Base-by-base conservation (phyloP, 2,113 vertebrate species). In the Cyanoliseus patagonus region DNA sequence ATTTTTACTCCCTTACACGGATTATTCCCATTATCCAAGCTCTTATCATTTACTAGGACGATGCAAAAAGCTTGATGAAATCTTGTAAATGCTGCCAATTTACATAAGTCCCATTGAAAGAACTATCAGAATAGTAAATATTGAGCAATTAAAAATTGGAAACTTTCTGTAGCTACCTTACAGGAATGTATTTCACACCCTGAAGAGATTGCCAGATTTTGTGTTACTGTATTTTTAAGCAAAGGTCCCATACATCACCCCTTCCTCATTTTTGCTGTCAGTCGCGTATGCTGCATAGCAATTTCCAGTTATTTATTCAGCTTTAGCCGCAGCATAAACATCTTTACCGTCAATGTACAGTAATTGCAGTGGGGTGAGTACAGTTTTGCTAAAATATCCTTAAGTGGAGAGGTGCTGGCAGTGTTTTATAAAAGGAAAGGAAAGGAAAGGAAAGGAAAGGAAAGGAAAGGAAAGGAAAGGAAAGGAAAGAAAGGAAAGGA, bases 251-350 rank as follows among this genome's bases (percentile, higher is more conserved):
- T 94, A 47, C 63, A 94, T 96, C 70, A 94, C 76, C 77, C 57
- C 37, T 93, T 94, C 85, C n/a, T 82, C 79, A 59, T 85, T 95
- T 92, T 94, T 94, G 37, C 93, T 87, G 76, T 85, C 72, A 76
- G 53, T 78, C 68, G 42, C 25, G 1, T 42, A 59, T 92, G 49
- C 76, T 87, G 68, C 80, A 87, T 47, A 89, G 52, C 81, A 91
- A 79, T 97, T 97, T 88, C 62, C 67, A 81, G 80, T 87, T 97
- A 79, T 90, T 94, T 94, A 92, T 96, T 94, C 89, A 91, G 61
- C 52, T 94, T 96, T 87, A 94, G 82, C 68, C 92, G 83, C 46
- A 94, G 69, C 74, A 87, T 92, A 94, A 95, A 81, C 88, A 92
- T 81, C 70, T 92, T 95, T 90, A 76, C 94, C 18, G 73, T 93